phyloP scores from a whole-genome alignment of 2,888 invertebrate genomes.

The Metacarcinus magister region DNA sequence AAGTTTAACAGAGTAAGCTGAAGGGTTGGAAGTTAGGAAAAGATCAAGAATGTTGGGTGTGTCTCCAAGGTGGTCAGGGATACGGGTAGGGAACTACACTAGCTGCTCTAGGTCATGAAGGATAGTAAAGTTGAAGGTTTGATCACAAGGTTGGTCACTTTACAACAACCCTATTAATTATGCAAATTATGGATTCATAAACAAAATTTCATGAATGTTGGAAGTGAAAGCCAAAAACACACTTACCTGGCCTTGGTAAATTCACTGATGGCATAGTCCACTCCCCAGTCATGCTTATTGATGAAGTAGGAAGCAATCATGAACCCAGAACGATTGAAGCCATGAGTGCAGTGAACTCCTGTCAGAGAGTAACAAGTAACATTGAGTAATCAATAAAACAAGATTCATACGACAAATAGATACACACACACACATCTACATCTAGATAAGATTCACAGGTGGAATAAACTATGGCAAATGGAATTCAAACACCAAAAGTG shows the following conservation, averaged over 20 bases:
- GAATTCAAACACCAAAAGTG: no score
- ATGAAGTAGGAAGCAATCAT: slow-evolving; percentile 96
- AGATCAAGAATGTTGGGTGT: no score
- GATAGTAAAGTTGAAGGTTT: no score
- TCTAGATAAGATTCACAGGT: no score
- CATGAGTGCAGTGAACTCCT: slow-evolving; percentile 98
- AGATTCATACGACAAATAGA: no score
- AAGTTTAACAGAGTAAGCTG: no score
- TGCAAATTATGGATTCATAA: background rate
- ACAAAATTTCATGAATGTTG: background rate
- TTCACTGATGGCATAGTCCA: slow-evolving; percentile 92
- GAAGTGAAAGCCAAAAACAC: background rate
- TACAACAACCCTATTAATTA: slow-evolving; percentile 17
- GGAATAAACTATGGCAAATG: no score
- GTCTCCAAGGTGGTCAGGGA: no score
- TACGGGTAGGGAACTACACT: no score
- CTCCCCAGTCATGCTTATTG: slow-evolving; percentile 91
- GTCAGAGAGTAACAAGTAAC: slow-evolving; percentile 83
- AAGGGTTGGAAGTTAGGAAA: no score
- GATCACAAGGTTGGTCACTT: no score
- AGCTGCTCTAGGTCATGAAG: no score
- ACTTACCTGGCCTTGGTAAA: slow-evolving; percentile 89
- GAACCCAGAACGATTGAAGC: slow-evolving; percentile 99
- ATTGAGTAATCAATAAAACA: background rate
- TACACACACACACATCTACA: background rate